Conservation (phyloP, 2,113 vertebrate genomes). For the Phaethornis superciliosus region DNA sequence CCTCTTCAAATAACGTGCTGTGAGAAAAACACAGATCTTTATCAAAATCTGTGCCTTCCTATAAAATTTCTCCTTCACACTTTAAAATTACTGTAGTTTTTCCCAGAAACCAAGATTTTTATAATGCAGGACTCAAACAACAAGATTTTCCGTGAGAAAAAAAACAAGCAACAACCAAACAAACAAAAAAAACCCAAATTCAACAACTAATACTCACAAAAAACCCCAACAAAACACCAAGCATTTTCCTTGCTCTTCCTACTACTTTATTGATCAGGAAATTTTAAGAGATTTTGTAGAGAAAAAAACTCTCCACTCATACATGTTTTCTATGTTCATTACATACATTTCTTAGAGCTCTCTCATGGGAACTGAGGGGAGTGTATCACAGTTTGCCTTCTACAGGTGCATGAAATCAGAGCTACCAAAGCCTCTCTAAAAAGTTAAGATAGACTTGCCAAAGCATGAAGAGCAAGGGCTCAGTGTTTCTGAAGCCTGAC, state of each 20-base stretch:
- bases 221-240: neutral
- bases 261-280: neutral
- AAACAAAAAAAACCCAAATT: neutral
- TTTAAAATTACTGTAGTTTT: neutral
- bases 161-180: neutral
- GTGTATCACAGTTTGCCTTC: neutral
- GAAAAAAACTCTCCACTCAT: neutral
- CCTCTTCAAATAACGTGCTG: neutral
- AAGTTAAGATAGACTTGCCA: neutral
- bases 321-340: fast-evolving
- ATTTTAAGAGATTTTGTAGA: neutral
- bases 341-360: neutral
- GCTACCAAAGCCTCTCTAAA: neutral
- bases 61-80: neutral
- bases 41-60: neutral
- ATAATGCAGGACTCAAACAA: neutral
- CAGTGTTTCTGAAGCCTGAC: neutral
- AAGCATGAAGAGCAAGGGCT: neutral
- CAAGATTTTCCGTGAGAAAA: neutral
- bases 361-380: neutral
- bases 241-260: neutral
- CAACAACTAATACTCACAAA: too few relatives aligned
- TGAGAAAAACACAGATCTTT: neutral
- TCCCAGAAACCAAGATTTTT: neutral
- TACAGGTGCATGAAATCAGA: neutral